phyloP scores from a whole-genome alignment of 1,140 invertebrate species.

The Caenorhabditis inopinata region DNA sequence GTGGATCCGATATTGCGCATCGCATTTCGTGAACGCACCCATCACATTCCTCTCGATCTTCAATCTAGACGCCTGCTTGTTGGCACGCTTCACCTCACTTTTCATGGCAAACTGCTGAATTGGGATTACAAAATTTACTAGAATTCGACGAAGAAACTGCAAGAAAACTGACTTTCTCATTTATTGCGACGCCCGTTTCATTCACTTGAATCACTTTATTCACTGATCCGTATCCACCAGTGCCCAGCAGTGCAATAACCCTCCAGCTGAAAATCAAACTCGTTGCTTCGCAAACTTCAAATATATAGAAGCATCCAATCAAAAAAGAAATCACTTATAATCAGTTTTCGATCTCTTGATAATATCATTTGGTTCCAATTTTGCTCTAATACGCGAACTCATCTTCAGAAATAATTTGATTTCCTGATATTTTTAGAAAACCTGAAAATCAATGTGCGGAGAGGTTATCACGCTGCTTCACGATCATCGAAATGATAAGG shows the following conservation, averaged over 20 bases:
- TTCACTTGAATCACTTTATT: slow-evolving; percentile 3
- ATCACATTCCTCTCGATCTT: slow-evolving; percentile 30
- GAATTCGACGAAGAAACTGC: too few relatives aligned
- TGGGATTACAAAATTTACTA: not conserved
- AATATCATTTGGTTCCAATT: slow-evolving; percentile 22
- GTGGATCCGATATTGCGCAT: not conserved
- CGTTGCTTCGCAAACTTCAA: too few relatives aligned
- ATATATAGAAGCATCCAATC: too few relatives aligned
- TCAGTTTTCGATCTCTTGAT: slow-evolving; percentile 10
- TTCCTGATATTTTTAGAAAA: too few relatives aligned
- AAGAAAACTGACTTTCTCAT: not conserved
- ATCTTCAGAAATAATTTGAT: not conserved
- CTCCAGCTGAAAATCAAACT: slow-evolving; percentile 5
- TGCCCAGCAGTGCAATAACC: not conserved
- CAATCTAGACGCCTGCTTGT: not conserved
- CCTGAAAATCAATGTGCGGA: too few relatives aligned
- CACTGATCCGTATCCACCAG: not conserved
- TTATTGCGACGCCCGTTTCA: not conserved
- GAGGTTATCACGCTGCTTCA: too few relatives aligned
- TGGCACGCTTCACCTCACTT: not conserved
- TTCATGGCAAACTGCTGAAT: not conserved
- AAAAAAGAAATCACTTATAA: not conserved
- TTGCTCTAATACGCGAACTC: not conserved
- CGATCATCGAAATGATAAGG: too few relatives aligned
- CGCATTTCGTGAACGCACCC: not conserved